These are phyloP conservation scores for Mizuhopecten yessoensis DNA, from an alignment of 1,140 invertebrate species.

Conservation along the genomic window DNA sequence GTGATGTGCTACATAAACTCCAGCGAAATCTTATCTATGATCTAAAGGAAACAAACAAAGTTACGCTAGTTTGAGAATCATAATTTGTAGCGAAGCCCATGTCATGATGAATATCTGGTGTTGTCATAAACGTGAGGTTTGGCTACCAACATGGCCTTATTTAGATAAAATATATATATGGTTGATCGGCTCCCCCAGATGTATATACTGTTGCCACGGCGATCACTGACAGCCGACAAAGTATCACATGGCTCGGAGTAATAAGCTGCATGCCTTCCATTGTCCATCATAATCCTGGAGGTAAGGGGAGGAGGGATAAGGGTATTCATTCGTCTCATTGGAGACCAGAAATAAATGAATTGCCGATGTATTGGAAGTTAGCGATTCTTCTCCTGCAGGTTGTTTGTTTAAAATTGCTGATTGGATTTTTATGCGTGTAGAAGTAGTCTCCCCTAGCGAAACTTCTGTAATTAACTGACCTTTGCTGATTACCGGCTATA, in stretches of 20 bases:
- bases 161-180: background rate
- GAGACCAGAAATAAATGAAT: background rate
- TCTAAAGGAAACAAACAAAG: background rate
- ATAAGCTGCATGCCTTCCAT: background rate
- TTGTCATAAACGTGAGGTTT: background rate
- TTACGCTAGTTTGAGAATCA: background rate
- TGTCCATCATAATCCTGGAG: background rate
- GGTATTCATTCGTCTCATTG: background rate
- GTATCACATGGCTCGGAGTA: background rate
- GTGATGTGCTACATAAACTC: background rate
- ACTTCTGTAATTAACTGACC: conserved; percentile 34
- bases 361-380: background rate
- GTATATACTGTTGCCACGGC: background rate
- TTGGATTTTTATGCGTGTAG: conserved; percentile 33
- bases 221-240: background rate
- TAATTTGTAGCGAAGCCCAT: background rate
- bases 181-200: background rate
- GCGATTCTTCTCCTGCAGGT: background rate
- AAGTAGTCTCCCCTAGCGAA: conserved; percentile 31
- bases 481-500: background rate
- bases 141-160: background rate
- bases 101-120: background rate
- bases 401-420: conserved; percentile 35
- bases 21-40: background rate
- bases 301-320: background rate